Percentiles rank a stretch among this genome's conserved stretches.
Conservation (phyloP, 2,113 vertebrate genomes). For the Sceloporus tristichus region DNA sequence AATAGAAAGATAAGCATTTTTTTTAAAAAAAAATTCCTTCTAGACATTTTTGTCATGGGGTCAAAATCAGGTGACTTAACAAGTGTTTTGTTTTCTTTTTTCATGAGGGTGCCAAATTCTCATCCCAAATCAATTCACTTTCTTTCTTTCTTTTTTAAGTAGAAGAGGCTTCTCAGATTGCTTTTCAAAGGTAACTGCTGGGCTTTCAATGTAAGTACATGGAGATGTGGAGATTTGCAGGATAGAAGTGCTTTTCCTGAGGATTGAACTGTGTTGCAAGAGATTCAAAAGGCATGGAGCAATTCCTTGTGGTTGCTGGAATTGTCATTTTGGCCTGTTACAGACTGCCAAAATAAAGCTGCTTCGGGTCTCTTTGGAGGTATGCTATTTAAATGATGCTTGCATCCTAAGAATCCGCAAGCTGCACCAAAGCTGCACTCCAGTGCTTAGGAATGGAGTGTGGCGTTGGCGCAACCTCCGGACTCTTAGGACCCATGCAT, state of each 20-base stretch:
- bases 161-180: background rate
- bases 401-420: too few relatives aligned
- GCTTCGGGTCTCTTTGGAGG: too few relatives aligned
- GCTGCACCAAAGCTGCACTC: too few relatives aligned
- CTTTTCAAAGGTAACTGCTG: background rate
- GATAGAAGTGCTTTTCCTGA: background rate
- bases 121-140: background rate
- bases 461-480: too few relatives aligned
- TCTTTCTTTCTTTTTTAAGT: background rate
- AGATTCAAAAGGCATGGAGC: background rate
- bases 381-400: too few relatives aligned
- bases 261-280: background rate
- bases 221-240: background rate
- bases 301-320: background rate
- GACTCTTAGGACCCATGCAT: too few relatives aligned
- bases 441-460: too few relatives aligned
- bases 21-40: slow-evolving; percentile 49
- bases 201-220: background rate
- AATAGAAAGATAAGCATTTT: slow-evolving; percentile 48
- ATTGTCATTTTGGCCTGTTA: background rate
- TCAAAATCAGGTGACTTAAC: slow-evolving; percentile 14
- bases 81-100: slow-evolving; percentile 39
- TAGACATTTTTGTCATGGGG: slow-evolving; percentile 46
- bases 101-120: slow-evolving; percentile 30
- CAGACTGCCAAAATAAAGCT: too few relatives aligned